Evolutionary conservation across 2,113 vertebrate species (phyloP).

Genomic region (Phaethornis superciliosus): DNA sequence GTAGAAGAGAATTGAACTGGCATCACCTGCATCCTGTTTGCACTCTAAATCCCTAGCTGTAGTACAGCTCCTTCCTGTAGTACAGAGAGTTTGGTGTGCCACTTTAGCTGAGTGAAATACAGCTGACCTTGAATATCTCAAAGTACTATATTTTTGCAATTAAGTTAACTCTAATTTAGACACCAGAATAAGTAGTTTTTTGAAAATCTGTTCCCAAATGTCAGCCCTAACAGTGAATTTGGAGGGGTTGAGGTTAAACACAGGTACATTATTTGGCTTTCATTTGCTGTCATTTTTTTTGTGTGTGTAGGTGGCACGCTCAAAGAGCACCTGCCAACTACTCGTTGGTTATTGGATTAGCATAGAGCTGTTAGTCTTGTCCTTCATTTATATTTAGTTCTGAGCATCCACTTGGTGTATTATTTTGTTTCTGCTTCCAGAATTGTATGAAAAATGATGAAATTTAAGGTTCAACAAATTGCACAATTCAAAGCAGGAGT

Average conservation of each 20-base stretch:
- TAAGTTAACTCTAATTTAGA: not conserved
- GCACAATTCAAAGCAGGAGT: not conserved
- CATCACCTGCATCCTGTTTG: not conserved
- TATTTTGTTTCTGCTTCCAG: not conserved
- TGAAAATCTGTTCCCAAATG: conserved; percentile 35
- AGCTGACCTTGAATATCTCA: not conserved
- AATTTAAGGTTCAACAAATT: not conserved
- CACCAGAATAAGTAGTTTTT: not conserved
- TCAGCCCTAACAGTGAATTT: conserved; percentile 13
- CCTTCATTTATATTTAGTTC: not conserved
- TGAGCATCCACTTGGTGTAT: not conserved
- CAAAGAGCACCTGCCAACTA: conserved; percentile 15
- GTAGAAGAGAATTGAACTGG: not conserved
- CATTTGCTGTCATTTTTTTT: not conserved
- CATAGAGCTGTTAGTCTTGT: not conserved
- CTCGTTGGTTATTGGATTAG: conserved; percentile 5
- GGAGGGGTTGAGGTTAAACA: conserved; percentile 24
- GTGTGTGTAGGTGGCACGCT: conserved; percentile 37
- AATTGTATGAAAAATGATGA: not conserved
- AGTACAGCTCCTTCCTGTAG: not conserved
- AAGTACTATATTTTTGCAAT: not conserved
- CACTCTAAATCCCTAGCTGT: not conserved
- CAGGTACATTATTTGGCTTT: not conserved
- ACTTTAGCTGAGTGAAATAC: not conserved
- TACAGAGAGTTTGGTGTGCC: not conserved